Base-by-base conservation (phyloP, 2,113 vertebrate species). In the Polypterus bichir region DNA sequence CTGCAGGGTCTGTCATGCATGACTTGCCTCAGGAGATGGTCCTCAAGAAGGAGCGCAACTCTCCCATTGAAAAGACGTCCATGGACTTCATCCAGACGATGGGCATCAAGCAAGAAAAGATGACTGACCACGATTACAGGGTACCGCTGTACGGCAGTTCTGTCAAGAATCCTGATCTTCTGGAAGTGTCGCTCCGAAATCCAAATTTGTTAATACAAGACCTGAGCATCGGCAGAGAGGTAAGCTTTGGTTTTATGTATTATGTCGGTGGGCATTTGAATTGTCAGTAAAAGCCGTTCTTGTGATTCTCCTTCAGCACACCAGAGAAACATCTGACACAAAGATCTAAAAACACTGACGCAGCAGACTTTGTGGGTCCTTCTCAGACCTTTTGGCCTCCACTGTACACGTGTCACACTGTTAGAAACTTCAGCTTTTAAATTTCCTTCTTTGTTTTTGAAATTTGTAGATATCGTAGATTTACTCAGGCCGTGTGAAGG, bases 21-120 rank as follows among this genome's bases (percentile, higher is more conserved):
- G 89, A 89, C 54, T 70, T 84, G 67, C 81, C 82, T 64, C 93
- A 93, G 81, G 93, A 97, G 85, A 83, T 94, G 92, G 88, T 92
- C 80, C 86, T 97, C 70, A 97, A 97, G 81, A 97, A 97, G 76
- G 94, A 97, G 75, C 84, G 85, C 46, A 89, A 79, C 76, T 82
- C 77, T 66, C 92, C 89, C 27, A 76, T 89, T 44, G 89, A 89
- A 77, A 77, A 75, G 80, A 82, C 67, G 73, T 72, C 82, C 48
- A 84, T 83, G 86, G 91, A 85, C 65, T 94, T 93, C 74, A 77
- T 94, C 68, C 92, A 92, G 76, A 90, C 91, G 60, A 82, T 96
- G 71, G 90, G 92, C 81, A 95, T 97, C 77, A 97, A 97, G 69
- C 93, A 97, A 68, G 93, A 97, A 82, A 91, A 94, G 10, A 83